phyloP scores from a whole-genome alignment of 2,113 vertebrate species.

The Lichenostomus cassidix region DNA sequence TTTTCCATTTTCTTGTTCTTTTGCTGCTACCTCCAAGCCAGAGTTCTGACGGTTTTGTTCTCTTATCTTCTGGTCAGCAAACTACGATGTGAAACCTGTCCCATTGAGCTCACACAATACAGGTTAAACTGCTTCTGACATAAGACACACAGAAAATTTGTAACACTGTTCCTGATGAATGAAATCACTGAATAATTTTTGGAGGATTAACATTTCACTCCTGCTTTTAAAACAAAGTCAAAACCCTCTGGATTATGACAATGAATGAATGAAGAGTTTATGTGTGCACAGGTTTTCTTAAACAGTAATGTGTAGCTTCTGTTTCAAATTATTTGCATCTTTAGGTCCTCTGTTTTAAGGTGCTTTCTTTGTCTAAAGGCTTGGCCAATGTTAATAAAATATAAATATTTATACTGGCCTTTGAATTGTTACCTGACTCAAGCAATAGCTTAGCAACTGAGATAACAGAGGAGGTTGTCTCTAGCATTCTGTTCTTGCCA shows the following conservation, averaged over 20 bases:
- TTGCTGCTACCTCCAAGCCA: background rate
- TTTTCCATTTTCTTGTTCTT: background rate
- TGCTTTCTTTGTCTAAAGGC: background rate
- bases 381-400: background rate
- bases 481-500: background rate
- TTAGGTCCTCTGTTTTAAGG: background rate
- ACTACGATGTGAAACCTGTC: background rate
- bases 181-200: background rate
- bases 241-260: background rate
- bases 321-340: background rate
- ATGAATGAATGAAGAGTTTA: background rate
- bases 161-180: background rate
- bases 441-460: slow-evolving; percentile 11
- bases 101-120: background rate
- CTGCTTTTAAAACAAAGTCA: background rate
- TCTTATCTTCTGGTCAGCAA: background rate
- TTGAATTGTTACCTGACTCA: background rate
- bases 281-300: background rate
- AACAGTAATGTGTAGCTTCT: background rate
- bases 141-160: background rate
- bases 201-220: background rate
- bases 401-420: slow-evolving; percentile 1
- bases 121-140: background rate
- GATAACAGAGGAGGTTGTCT: background rate
- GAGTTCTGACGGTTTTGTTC: background rate